Evolutionary conservation across 2,888 invertebrate species (phyloP), one percentile per base, ranked within the genome.

Genomic region (Drosophila colorata): DNA sequence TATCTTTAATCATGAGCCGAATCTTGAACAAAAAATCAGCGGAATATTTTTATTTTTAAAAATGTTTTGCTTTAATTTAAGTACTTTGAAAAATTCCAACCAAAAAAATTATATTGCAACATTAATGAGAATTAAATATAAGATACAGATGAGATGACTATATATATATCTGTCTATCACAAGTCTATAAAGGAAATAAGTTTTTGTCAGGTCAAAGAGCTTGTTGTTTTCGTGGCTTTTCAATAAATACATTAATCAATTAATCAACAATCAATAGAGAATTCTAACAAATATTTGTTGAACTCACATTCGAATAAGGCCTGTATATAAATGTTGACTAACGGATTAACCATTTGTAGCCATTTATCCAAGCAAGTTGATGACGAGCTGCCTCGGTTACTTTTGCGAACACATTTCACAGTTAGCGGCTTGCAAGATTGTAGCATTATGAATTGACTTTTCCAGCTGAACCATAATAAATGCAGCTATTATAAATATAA

Each of bases 401-500:
- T 53, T 43, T 53, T 37, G 37, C 11, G 14, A 37, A 0, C 14
- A 14, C 33, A 53, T 53, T 53, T 53, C 41, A 53, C 53, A 53
- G 53, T 18, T 53, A 7, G 43, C 7, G 14, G 1, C 8, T n/a
- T 23, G 46, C 11, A 31, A 35, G 31, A n/a, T 46, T 38, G 31
- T 44, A 37, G 14, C 14, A 31, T 59, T 60, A 38, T 44, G 31
- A 41, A 43, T 25, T 33, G 51, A 47, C 44, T 46, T 44, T 38
- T 63, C 37, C 9, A 49, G 37, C 31, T 49, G 37, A n/a, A 52
- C 37, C 43, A 51, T 51, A 67, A 67, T 46, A 68, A 68, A 67
- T 51, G 41, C 40, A 51, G n/a, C 48, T 52, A 60, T 60, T 73
- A 74, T 56, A 64, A 69, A 69, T 65, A 70, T 70, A 47, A 55